Percentiles rank a stretch among this genome's conserved stretches.
Evolutionary conservation across 2,888 invertebrate species (phyloP).

Genomic region (Caenorhabditis macrosperma): DNA sequence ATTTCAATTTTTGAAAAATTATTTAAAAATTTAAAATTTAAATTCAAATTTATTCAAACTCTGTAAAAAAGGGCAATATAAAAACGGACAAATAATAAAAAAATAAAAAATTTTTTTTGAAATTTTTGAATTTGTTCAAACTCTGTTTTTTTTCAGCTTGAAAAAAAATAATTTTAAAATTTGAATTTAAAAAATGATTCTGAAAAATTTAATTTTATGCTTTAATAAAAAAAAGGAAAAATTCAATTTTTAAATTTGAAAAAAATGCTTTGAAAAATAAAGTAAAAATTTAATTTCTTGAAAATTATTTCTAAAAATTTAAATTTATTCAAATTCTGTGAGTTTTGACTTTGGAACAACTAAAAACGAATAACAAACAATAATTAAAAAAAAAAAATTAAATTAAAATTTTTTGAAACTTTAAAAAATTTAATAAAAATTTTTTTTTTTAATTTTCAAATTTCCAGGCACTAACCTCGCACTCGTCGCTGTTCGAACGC

Average conservation of each 20-base stretch:
- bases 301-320: too few species aligned
- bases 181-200: not conserved
- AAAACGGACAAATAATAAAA: too few species aligned
- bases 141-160: not conserved
- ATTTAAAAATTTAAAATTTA: not conserved
- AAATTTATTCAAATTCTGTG: too few species aligned
- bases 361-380: too few species aligned
- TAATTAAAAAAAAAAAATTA: not conserved
- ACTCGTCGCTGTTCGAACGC: conserved; percentile 34
- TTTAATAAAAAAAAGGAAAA: not conserved
- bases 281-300: not conserved
- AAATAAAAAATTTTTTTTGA: not conserved
- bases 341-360: too few species aligned
- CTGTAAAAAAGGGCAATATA: too few species aligned
- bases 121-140: not conserved
- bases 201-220: not conserved
- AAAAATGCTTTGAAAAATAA: not conserved
- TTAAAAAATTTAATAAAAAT: not conserved
- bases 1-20: not conserved
- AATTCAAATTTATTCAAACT: not conserved
- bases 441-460: not conserved
- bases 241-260: too few species aligned
- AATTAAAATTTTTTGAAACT: too few species aligned
- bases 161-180: not conserved
- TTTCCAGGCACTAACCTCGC: conserved; percentile 38